Conservation (phyloP, 2,888 invertebrate genomes). For the Caenorhabditis imperialis region DNA sequence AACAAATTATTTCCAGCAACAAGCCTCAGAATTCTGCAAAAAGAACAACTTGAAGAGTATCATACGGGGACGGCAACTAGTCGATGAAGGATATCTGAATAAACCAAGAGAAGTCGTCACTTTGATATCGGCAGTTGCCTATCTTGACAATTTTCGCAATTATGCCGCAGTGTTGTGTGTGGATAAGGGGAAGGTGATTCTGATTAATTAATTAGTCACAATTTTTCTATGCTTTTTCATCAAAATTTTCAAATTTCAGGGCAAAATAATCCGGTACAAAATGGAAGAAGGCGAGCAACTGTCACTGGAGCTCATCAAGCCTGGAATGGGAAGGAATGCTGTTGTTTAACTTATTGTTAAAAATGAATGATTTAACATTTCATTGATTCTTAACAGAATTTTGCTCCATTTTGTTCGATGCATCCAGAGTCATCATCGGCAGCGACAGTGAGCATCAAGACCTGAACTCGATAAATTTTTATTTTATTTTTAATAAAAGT, state of each 20-base stretch:
- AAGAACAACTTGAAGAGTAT: constrained; percentile 54
- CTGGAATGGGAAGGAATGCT: constrained; percentile 63
- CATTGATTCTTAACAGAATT: constrained; percentile 29
- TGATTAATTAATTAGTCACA: background rate
- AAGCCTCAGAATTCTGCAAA: constrained; percentile 58
- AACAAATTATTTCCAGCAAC: constrained; percentile 33
- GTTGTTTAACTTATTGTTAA: no score
- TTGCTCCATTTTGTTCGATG: constrained; percentile 20
- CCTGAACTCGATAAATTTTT: background rate
- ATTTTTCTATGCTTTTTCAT: background rate
- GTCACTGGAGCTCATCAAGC: constrained; percentile 63
- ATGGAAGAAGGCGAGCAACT: constrained; percentile 62
- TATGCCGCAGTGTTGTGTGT: constrained; percentile 57
- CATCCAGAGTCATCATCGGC: constrained; percentile 1
- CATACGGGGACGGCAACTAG: constrained; percentile 66
- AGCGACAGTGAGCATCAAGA: no score
- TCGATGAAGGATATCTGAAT: constrained; percentile 63
- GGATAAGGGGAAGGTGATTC: constrained; percentile 39
- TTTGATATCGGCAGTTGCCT: constrained; percentile 62
- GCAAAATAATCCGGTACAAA: constrained; percentile 11
- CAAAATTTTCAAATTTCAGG: constrained; percentile 4
- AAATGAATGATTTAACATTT: no score
- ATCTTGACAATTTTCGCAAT: constrained; percentile 66
- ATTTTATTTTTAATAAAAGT: no score
- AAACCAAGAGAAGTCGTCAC: constrained; percentile 64